Conservation (phyloP, 2,113 vertebrate species). For the Lagopus muta region DNA sequence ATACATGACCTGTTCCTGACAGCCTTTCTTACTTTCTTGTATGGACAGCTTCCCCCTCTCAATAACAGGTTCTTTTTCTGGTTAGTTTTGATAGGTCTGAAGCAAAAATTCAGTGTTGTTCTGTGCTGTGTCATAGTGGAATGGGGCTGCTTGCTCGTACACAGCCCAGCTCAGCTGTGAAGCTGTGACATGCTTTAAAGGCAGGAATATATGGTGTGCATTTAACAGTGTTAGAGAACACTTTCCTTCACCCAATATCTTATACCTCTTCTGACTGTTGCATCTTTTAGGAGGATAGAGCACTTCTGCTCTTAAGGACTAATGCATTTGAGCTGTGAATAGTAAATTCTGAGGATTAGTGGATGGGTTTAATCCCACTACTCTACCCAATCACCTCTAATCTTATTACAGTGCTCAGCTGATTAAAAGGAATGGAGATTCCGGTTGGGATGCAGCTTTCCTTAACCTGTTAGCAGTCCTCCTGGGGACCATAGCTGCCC, state of each 20-base stretch:
- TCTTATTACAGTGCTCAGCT: constrained; percentile 65
- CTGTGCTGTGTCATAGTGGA: neutral
- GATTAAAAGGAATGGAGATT: constrained; percentile 65
- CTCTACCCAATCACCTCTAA: constrained; percentile 63
- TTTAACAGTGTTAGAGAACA: neutral
- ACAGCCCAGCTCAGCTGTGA: neutral
- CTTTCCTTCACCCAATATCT: neutral
- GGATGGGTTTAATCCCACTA: constrained; percentile 61
- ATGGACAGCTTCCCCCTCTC: neutral
- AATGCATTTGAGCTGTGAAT: constrained; percentile 46
- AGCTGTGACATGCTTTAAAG: neutral
- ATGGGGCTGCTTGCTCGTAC: neutral
- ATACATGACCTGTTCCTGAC: neutral
- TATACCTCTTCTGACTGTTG: neutral
- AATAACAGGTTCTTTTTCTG: neutral
- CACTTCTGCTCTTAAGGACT: constrained; percentile 36
- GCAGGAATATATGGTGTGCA: neutral
- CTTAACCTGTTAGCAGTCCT: constrained; percentile 7
- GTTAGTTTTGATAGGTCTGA: neutral
- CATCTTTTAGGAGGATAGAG: constrained; percentile 14
- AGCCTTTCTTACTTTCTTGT: neutral
- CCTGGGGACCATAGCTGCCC: neutral
- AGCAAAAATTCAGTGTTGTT: neutral
- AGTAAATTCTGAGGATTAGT: constrained; percentile 63
- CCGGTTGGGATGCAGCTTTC: constrained; percentile 25